Evolutionary conservation across 2,797 vertebrate genomes (phyloP).

Genomic region (Moxostoma hubbsi): DNA sequence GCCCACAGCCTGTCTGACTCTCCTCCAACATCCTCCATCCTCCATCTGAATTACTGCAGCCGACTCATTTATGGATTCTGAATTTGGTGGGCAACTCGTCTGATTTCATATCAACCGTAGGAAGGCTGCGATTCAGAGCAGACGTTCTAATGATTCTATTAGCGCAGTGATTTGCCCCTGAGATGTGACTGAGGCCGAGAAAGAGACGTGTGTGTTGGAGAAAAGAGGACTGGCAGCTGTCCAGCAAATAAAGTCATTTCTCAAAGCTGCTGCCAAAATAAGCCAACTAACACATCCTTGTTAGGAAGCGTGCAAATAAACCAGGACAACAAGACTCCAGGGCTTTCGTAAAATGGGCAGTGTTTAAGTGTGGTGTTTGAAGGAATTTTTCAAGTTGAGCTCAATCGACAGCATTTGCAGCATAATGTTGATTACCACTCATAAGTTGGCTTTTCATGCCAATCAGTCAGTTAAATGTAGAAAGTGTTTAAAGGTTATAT

Average conservation of each 20-base stretch:
- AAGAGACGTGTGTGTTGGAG: neutral
- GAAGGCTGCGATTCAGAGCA: too few species aligned
- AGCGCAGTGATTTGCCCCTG: constrained; percentile 4
- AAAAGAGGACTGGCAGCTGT: constrained; percentile 32
- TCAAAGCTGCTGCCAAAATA: constrained; percentile 43
- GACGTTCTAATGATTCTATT: neutral
- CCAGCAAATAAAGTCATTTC: constrained; percentile 46
- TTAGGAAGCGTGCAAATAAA: constrained; percentile 30
- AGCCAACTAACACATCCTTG: constrained; percentile 41
- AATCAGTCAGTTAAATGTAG: too few species aligned
- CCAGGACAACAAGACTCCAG: constrained; percentile 28
- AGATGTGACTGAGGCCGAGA: constrained; percentile 1
- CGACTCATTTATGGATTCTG: too few species aligned
- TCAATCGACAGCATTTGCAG: too few species aligned
- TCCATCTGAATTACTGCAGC: constrained; percentile 10
- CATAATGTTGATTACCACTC: too few species aligned
- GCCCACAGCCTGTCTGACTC: constrained; percentile 3
- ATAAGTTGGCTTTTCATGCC: too few species aligned
- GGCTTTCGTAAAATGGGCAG: neutral
- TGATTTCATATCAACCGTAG: neutral
- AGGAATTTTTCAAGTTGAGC: neutral
- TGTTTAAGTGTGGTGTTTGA: constrained; percentile 16
- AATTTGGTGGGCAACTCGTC: too few species aligned
- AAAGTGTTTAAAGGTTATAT: too few species aligned
- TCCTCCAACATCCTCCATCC: constrained; percentile 19